Evolutionary conservation across 2,113 vertebrate species (phyloP).

Genomic region (Grammomys surdaster): DNA sequence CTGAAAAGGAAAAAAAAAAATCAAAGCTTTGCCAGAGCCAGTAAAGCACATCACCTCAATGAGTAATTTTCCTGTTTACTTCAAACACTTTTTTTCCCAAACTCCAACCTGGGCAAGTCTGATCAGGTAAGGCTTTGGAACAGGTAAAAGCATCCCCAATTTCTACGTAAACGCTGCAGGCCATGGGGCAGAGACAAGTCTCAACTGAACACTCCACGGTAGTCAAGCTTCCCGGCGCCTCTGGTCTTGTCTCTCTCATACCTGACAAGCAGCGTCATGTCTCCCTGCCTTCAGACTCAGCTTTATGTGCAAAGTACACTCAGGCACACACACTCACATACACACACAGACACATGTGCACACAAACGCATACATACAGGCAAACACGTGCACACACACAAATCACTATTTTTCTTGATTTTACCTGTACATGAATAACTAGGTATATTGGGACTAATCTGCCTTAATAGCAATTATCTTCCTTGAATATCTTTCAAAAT

Average conservation of each 20-base stretch:
- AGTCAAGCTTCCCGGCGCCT: constrained; percentile 96
- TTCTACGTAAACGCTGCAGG: constrained; percentile 96
- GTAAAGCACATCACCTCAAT: constrained; percentile 88
- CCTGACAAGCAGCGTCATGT: constrained; percentile 97
- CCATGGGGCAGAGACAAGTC: constrained; percentile 95
- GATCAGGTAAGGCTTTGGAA: constrained; percentile 90
- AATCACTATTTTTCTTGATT: constrained; percentile 77
- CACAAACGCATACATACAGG: background rate
- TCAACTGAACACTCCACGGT: constrained; percentile 92
- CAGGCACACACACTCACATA: constrained; percentile 2
- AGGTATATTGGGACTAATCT: background rate
- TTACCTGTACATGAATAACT: constrained; percentile 63
- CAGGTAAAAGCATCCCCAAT: constrained; percentile 91
- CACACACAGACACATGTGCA: constrained; percentile 61
- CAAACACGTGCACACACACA: background rate
- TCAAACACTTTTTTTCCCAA: constrained; percentile 85
- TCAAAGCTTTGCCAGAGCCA: constrained; percentile 82
- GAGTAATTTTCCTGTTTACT: constrained; percentile 92
- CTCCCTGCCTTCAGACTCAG: constrained; percentile 88
- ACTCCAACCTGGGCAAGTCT: constrained; percentile 92
- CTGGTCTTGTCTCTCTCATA: constrained; percentile 99
- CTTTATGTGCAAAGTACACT: constrained; percentile 87
- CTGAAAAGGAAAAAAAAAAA: constrained; percentile 74
- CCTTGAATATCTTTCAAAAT: background rate
- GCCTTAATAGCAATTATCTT: background rate